Percentiles rank a stretch among this genome's conserved stretches.
Evolutionary conservation across 2,113 vertebrate species (phyloP).

Genomic region (Spheniscus mendiculus): DNA sequence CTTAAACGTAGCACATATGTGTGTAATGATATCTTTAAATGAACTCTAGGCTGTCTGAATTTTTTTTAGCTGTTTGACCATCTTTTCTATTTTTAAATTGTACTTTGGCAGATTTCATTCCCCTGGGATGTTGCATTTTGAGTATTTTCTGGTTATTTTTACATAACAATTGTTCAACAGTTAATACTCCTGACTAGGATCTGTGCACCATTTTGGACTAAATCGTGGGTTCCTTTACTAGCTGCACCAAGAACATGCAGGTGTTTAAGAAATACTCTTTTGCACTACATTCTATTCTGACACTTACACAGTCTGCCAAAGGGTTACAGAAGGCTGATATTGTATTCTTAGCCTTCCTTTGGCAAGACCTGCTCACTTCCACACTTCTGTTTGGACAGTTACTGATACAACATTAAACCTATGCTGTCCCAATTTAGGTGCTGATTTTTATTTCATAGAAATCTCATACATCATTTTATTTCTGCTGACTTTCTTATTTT

Average conservation of each 20-base stretch:
- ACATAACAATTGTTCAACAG: background rate
- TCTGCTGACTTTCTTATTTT: background rate
- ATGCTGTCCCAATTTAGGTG: background rate
- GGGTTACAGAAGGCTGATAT: background rate
- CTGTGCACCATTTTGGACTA: background rate
- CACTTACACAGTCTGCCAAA: background rate
- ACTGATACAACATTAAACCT: background rate
- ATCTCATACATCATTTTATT: background rate
- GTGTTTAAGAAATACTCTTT: background rate
- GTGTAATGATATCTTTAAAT: background rate
- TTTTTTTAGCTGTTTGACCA: background rate
- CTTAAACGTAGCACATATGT: background rate
- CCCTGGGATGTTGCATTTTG: background rate
- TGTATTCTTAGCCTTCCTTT: background rate
- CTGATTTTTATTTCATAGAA: background rate
- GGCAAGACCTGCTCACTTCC: background rate
- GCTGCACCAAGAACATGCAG: background rate
- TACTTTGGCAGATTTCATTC: background rate
- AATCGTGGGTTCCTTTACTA: background rate
- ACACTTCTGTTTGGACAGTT: background rate
- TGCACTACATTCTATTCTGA: background rate
- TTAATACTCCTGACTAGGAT: background rate
- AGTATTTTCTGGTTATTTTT: background rate
- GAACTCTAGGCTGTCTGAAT: background rate
- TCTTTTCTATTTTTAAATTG: background rate